A percentile compares a stretch with the other conserved stretches of the same genome.
Conservation (phyloP, 2,888 invertebrate species). For the Megalurothrips usitatus region DNA sequence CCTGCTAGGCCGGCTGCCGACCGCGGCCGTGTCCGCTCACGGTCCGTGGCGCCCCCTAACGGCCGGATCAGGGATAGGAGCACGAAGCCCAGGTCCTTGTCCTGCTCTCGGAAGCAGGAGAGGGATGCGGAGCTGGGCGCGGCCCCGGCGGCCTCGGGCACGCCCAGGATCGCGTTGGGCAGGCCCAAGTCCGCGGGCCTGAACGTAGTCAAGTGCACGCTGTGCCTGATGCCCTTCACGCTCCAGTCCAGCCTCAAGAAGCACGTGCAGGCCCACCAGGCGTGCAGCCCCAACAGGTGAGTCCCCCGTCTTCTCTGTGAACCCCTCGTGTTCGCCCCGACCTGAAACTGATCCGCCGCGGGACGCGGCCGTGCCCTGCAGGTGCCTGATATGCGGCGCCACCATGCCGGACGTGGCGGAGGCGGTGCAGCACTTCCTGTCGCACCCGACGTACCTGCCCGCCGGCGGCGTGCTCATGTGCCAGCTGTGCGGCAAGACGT, state of each 20-base stretch:
- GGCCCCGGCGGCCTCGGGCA: neutral
- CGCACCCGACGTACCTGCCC: neutral
- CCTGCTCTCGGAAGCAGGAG: neutral
- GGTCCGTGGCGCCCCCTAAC: neutral
- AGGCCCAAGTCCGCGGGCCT: neutral
- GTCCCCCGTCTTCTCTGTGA: neutral
- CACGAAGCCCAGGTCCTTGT: neutral
- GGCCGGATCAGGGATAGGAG: neutral
- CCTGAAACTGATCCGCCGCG: too few species aligned
- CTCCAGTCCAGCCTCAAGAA: neutral
- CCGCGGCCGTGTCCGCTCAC: neutral
- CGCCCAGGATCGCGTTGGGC: neutral
- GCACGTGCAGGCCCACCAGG: slow-evolving; percentile 2
- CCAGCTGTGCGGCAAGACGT: neutral
- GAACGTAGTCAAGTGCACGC: neutral
- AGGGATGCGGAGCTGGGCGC: neutral
- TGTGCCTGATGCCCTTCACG: neutral
- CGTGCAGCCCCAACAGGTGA: neutral
- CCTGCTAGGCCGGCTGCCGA: neutral
- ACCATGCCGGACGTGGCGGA: neutral
- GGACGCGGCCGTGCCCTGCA: neutral
- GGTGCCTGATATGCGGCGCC: neutral
- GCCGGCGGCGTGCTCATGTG: neutral
- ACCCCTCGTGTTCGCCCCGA: too few species aligned
- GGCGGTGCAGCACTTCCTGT: neutral